phyloP scores from a whole-genome alignment of 2,888 invertebrate species.

The Sinhomidia bicolor region DNA sequence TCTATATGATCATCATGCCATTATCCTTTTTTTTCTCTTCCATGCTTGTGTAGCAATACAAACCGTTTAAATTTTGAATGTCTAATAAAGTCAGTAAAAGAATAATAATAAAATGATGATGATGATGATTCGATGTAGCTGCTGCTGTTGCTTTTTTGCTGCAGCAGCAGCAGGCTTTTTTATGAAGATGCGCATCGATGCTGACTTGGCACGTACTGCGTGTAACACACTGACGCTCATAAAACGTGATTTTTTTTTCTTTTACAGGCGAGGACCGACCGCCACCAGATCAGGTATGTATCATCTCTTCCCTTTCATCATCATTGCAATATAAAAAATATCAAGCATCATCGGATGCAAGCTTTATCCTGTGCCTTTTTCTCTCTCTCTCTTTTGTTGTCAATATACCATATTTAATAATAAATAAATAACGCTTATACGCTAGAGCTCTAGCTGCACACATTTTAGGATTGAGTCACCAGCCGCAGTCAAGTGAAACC shows the following conservation, averaged over 20 bases:
- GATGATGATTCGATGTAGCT: constrained; percentile 35
- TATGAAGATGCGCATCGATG: constrained; percentile 79
- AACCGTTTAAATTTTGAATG: constrained; percentile 2
- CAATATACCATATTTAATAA: not conserved
- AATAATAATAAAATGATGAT: not conserved
- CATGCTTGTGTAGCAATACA: not conserved
- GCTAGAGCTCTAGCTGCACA: not conserved
- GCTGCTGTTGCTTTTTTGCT: not conserved
- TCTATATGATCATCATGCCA: constrained; percentile 1
- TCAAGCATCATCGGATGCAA: constrained; percentile 23
- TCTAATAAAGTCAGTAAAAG: constrained; percentile 49
- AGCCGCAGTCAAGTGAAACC: constrained; percentile 12
- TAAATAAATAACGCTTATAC: not conserved
- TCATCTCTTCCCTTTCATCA: constrained; percentile 56
- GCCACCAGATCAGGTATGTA: constrained; percentile 78
- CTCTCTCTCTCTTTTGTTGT: constrained; percentile 12
- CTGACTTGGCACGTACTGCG: constrained; percentile 76
- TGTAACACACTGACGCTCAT: constrained; percentile 74
- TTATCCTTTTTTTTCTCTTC: not conserved
- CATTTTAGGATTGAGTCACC: not conserved
- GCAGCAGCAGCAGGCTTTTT: constrained; percentile 57
- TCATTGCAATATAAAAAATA: constrained; percentile 50
- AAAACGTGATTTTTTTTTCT: constrained; percentile 78
- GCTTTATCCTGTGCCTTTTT: constrained; percentile 22
- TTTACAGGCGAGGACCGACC: constrained; percentile 78